Conservation (phyloP, 2,888 invertebrate species). For the Platynereis dumerilii region DNA sequence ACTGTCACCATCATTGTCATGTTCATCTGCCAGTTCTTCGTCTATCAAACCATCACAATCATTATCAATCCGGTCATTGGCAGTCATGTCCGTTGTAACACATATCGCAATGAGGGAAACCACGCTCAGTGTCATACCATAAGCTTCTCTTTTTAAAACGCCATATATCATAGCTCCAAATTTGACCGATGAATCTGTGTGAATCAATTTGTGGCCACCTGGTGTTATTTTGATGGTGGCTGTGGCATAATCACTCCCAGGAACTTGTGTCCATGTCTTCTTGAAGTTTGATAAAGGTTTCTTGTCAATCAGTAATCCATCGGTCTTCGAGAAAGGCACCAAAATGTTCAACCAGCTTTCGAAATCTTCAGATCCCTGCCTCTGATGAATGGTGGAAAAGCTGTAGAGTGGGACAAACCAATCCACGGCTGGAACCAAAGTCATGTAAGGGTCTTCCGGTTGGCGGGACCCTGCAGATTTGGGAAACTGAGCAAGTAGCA, state of each 20-base stretch:
- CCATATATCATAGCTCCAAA: slow-evolving; percentile 2
- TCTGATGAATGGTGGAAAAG: neutral
- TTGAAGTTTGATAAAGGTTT: neutral
- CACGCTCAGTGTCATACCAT: neutral
- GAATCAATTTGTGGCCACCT: neutral
- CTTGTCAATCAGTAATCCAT: neutral
- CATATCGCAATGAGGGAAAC: neutral
- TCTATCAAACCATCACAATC: slow-evolving; percentile 2
- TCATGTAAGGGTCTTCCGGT: neutral
- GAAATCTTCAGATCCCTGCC: neutral
- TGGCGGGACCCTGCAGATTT: neutral
- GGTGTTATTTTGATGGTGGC: neutral
- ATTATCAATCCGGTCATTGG: slow-evolving; percentile 3
- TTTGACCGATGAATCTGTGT: neutral
- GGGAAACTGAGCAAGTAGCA: neutral
- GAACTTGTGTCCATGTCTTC: neutral
- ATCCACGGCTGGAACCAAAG: neutral
- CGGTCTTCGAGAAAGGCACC: neutral
- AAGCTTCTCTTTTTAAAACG: slow-evolving; percentile 2
- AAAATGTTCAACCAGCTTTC: neutral
- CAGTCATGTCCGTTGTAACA: neutral
- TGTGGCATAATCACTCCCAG: neutral
- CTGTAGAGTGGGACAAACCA: neutral
- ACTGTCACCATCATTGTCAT: slow-evolving; percentile 8
- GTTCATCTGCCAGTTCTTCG: neutral